Evolutionary conservation across 2,113 vertebrate species (phyloP).

Genomic region (Trogon surrucura): DNA sequence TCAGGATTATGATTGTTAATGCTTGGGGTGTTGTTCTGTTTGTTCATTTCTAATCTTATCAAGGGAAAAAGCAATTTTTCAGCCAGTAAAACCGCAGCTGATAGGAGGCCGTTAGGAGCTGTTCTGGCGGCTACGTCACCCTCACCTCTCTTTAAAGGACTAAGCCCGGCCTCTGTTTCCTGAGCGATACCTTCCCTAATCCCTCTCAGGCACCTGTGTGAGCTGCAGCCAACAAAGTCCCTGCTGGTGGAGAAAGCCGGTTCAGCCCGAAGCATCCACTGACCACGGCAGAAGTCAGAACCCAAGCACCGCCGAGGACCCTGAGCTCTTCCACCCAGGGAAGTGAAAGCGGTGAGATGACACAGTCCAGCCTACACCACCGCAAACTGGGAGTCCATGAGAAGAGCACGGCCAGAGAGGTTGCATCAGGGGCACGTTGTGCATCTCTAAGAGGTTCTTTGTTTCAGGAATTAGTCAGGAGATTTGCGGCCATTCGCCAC

Average conservation of each 20-base stretch:
- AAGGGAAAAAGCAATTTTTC: slow-evolving; percentile 5
- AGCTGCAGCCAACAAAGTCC: not conserved
- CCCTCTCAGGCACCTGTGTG: not conserved
- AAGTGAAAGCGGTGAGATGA: not conserved
- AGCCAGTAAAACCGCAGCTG: not conserved
- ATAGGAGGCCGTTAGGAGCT: not conserved
- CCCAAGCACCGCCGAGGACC: not conserved
- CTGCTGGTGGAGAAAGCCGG: not conserved
- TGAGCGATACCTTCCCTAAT: not conserved
- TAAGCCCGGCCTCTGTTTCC: not conserved
- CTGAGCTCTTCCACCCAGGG: not conserved
- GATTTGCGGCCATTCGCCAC: not conserved
- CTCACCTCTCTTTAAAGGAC: not conserved
- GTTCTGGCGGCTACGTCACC: not conserved
- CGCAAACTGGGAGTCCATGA: not conserved
- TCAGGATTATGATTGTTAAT: not conserved
- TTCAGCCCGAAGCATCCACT: not conserved
- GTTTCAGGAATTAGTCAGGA: not conserved
- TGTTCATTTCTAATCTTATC: not conserved
- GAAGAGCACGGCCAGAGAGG: not conserved
- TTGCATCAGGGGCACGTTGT: not conserved
- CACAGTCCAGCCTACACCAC: accelerated
- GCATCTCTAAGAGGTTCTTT: not conserved
- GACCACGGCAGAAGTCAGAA: not conserved
- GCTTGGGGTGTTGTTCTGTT: not conserved